Evolutionary conservation across 2,797 vertebrate genomes (phyloP), one percentile per base, ranked within the genome.

Genomic region (Tokudaia tokunoshimensis): DNA sequence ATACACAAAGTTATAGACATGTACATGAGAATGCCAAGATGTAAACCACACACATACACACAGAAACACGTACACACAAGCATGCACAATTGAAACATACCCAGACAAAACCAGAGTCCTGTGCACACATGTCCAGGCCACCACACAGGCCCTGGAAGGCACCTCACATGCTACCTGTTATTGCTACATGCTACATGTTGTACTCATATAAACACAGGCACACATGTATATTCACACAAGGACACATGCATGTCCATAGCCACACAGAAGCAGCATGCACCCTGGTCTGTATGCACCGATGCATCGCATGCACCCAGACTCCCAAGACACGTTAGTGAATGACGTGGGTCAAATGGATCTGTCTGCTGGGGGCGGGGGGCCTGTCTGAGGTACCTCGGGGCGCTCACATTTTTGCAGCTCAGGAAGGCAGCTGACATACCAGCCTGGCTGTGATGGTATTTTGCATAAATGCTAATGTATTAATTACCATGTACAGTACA

Each of bases 391-490:
- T 97, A 97, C 97, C 98, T 97, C 15, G 90, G 97, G 97, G 98
- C 96, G 96, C 96, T 98, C 97, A 97, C 96, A 97, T 97, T 97
- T 98, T 98, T 98, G 96, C 97, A 98, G 96, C 97, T 98, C 97
- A 96, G 96, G 97, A 97, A 98, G 97, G 98, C 97, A 98, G 98
- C 97, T 98, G 98, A 98, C 98, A 97, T 96, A 96, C 97, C 97
- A 98, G 98, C 98, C 97, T 0, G 97, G 96, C 98, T 98, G 97
- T 97, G 98, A 98, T 97, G 97, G 93, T 98, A 97, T 98, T 98
- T 98, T 98, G 98, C 98, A 98, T 98, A 98, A 98, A 98, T 98
- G 98, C 97, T 98, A 98, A 98, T 98, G 96, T 97, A 98, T 98
- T 98, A 98, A 98, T 98, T 98, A 98, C 98, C 98, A 98, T 98